These are phyloP conservation scores for Cnemophilus loriae DNA, from an alignment of 2,113 vertebrate species.

Conservation along the genomic window DNA sequence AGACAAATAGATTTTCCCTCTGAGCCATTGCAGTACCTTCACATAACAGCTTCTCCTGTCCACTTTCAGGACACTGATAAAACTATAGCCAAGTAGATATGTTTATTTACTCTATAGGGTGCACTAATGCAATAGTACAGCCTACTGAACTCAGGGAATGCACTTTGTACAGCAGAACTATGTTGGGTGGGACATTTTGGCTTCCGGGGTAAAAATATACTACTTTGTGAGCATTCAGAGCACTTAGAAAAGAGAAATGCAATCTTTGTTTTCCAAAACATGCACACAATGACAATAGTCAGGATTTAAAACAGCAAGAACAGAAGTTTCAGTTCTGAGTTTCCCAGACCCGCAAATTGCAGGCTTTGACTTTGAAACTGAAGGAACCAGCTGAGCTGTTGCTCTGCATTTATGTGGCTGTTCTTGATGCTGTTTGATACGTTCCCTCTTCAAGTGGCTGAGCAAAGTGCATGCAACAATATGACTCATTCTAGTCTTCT, in stretches of 20 bases:
- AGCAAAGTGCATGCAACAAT: background rate
- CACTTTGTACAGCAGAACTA: background rate
- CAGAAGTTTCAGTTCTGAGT: background rate
- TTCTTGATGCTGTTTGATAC: background rate
- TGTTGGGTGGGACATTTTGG: background rate
- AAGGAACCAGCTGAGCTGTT: background rate
- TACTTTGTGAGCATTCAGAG: background rate
- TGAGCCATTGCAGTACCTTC: background rate
- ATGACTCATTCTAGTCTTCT: background rate
- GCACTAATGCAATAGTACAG: background rate
- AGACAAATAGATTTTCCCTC: background rate
- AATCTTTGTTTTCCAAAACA: background rate
- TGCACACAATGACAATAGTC: background rate
- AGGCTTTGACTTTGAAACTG: background rate
- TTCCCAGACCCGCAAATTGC: background rate
- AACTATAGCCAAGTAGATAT: background rate
- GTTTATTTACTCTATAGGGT: background rate
- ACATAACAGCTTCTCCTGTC: background rate
- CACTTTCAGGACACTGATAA: background rate
- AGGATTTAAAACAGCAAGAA: background rate
- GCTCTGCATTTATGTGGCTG: background rate
- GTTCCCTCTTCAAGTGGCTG: accelerated
- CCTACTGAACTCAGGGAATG: background rate
- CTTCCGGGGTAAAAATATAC: background rate
- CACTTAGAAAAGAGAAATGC: background rate